Evolutionary conservation across 2,113 vertebrate genomes (phyloP).

Genomic region (Zingel zingel): DNA sequence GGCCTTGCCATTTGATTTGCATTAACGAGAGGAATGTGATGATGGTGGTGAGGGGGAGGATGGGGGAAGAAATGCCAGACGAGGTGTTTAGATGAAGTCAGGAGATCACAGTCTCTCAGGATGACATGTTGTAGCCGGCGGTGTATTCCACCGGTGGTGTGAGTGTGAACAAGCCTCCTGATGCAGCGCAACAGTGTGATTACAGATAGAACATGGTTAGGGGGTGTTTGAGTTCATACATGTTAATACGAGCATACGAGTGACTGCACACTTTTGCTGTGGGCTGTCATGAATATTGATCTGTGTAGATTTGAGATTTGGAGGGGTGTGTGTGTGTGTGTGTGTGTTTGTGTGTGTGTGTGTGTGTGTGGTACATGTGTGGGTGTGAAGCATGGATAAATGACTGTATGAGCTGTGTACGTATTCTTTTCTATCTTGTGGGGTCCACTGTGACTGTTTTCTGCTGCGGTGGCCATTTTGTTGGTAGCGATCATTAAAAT

Average conservation of each 20-base stretch:
- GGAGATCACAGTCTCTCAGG: slow-evolving; percentile 19
- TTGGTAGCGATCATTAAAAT: slow-evolving; percentile 24
- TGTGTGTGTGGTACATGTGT: slow-evolving; percentile 18
- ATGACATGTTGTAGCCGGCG: slow-evolving; percentile 31
- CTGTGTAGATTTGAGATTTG: neutral
- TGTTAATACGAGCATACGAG: slow-evolving; percentile 43
- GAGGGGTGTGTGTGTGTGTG: neutral
- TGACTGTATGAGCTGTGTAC: slow-evolving; percentile 4
- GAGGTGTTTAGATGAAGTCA: slow-evolving; percentile 28
- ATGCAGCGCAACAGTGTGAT: slow-evolving; percentile 28
- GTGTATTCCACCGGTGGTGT: slow-evolving; percentile 37
- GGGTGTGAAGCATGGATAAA: slow-evolving; percentile 11
- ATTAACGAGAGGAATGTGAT: neutral
- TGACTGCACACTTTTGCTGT: slow-evolving; percentile 24
- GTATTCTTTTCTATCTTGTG: slow-evolving; percentile 1
- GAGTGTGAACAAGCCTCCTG: slow-evolving; percentile 51
- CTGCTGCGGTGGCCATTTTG: slow-evolving; percentile 21
- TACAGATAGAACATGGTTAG: slow-evolving; percentile 11
- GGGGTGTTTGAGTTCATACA: slow-evolving; percentile 52
- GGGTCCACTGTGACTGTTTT: slow-evolving; percentile 8
- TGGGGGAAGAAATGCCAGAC: neutral
- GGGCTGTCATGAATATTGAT: slow-evolving; percentile 67
- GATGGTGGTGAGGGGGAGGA: slow-evolving; percentile 10
- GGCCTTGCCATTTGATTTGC: neutral
- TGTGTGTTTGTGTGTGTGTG: slow-evolving; percentile 5